Base-by-base conservation (phyloP, 2,797 vertebrate species). In the Trachurus trachurus region DNA sequence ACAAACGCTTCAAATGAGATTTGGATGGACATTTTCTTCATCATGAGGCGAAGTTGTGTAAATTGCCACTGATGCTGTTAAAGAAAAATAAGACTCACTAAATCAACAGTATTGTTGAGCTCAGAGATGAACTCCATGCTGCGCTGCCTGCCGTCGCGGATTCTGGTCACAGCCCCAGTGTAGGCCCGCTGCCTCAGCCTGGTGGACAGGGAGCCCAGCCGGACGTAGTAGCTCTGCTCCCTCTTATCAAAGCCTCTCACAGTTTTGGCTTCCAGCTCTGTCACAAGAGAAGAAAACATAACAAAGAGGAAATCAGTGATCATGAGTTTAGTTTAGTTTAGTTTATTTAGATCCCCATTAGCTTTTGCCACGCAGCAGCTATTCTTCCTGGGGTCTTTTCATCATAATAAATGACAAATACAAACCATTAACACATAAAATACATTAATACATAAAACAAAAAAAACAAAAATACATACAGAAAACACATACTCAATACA, bases 191-290 rank as follows among this genome's bases (percentile, higher is more conserved):
- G 89, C 6, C 96, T 94, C 50, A 98, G 82, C 84, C 98, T 98
- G 59, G 91, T 92, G 75, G 97, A 98, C n/a, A 99, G 91, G 5
- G 95, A 97, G n/a, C 96, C 97, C 81, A 99, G 86, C 60, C 97
- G 94, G 52, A 97, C 26, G 0, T 96, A 98, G 87, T 96, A 98
- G 92, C 95, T 97, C 52, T 87, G 88, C 77, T 96, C 94, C 54
- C 93, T 93, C 71, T 84, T 29, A 61, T 97, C 95, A 79, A 95
- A 97, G 64, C 95, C 96, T 88, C 95, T 90, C 7, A 93, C 71
- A 0, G 92, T 88, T 82, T 94, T 95, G 9, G 86, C 95, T 91
- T 97, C 96, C 90, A 89, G 93, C 86, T 96, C 96, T 97, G 90
- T 72, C 54, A 84, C 34, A 71, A 79, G 75, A 6, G 19, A 70